phyloP scores from a whole-genome alignment of 2,888 invertebrate species.

The Drosophila birchii region DNA sequence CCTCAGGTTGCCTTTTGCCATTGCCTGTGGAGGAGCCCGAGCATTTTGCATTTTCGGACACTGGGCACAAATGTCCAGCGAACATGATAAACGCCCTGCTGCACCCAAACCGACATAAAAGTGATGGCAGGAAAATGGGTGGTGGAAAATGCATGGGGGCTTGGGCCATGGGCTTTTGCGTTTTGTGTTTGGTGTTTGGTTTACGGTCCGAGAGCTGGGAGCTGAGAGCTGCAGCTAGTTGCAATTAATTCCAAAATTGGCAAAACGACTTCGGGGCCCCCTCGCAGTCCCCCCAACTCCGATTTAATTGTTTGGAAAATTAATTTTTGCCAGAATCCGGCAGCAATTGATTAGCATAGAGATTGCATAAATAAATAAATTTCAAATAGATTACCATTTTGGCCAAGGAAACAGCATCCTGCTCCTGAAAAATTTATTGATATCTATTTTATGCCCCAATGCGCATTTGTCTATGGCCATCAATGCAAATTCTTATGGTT shows the following conservation, averaged over 20 bases:
- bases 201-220: not conserved
- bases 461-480: constrained; percentile 36
- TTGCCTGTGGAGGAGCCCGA: constrained; percentile 53
- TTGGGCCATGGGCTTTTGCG: constrained; percentile 12
- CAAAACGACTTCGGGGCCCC: constrained; percentile 55
- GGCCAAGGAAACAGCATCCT: constrained; percentile 5
- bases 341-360: constrained; percentile 55
- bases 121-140: constrained; percentile 29
- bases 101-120: constrained; percentile 41
- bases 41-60: constrained; percentile 62
- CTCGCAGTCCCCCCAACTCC: not conserved
- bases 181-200: constrained; percentile 8
- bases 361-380: constrained; percentile 61
- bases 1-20: constrained; percentile 24
- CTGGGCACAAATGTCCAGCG: constrained; percentile 39
- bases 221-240: constrained; percentile 25
- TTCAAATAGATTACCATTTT: constrained; percentile 12
- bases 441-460: constrained; percentile 23
- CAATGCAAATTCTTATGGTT: constrained; percentile 56
- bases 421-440: constrained; percentile 11
- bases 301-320: constrained; percentile 74
- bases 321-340: constrained; percentile 42
- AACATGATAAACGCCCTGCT: constrained; percentile 45
- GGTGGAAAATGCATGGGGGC: constrained; percentile 25
- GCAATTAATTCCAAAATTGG: constrained; percentile 76